These are phyloP conservation scores for Grammomys surdaster DNA, from an alignment of 2,113 vertebrate species.

Conservation along the genomic window DNA sequence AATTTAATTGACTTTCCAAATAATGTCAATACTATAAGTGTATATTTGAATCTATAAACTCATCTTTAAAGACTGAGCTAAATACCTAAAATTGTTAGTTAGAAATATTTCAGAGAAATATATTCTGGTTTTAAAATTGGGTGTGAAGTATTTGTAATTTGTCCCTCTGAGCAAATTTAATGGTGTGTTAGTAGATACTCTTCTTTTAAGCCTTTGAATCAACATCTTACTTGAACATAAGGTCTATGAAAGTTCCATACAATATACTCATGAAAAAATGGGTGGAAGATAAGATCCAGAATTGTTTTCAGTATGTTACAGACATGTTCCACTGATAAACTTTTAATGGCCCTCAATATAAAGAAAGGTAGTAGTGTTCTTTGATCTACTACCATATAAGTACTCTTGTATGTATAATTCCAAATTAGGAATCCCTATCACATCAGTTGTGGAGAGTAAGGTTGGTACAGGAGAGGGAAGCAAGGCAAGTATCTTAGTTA, in stretches of 20 bases:
- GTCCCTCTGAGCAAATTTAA: not conserved
- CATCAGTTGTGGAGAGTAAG: not conserved
- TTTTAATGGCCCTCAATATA: not conserved
- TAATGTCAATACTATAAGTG: not conserved
- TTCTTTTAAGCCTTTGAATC: constrained; percentile 47
- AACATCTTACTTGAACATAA: constrained; percentile 21
- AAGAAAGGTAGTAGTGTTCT: not conserved
- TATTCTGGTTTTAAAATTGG: not conserved
- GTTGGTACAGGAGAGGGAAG: not conserved
- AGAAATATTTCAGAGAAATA: not conserved
- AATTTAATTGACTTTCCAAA: not conserved
- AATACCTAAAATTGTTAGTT: constrained; percentile 1
- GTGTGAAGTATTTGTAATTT: not conserved
- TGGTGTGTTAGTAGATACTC: not conserved
- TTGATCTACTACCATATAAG: not conserved
- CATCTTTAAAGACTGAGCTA: not conserved
- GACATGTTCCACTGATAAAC: not conserved
- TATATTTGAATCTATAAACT: not conserved
- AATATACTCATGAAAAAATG: not conserved
- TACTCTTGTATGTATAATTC: not conserved
- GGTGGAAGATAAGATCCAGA: not conserved
- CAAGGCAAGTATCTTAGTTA: not conserved
- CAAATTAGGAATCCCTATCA: not conserved
- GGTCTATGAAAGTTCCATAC: constrained; percentile 1
- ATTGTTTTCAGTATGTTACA: not conserved